Percentiles rank a stretch among this genome's conserved stretches.
phyloP scores from a whole-genome alignment of 2,888 invertebrate genomes.

The Ophion slaviceki region DNA sequence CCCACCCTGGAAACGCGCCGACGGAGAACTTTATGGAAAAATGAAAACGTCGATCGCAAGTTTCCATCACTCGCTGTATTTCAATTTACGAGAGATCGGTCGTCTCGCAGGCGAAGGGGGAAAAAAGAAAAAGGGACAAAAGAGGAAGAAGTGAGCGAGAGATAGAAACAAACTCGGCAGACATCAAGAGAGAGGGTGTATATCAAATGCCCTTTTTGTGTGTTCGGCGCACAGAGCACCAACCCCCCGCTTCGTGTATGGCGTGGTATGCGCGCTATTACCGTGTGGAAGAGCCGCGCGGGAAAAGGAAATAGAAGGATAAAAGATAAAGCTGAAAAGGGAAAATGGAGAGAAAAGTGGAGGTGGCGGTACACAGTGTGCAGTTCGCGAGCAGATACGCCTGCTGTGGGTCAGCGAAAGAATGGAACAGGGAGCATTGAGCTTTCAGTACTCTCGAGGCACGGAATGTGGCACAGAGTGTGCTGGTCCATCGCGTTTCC shows the following conservation, averaged over 20 bases:
- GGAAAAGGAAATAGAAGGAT: conserved; percentile 34
- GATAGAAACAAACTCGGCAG: conserved; percentile 42
- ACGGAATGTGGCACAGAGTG: conserved; percentile 54
- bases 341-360: conserved; percentile 36
- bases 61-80: conserved; percentile 31
- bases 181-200: conserved; percentile 13
- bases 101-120: conserved; percentile 7
- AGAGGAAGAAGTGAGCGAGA: conserved; percentile 3
- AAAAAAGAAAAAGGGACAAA: background rate
- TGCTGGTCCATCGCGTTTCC: conserved; percentile 30
- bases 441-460: conserved; percentile 53
- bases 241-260: background rate
- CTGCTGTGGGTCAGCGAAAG: conserved; percentile 37
- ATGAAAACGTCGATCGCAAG: conserved; percentile 20
- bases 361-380: conserved; percentile 6
- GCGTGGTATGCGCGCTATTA: conserved; percentile 19
- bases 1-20: background rate
- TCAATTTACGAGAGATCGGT: conserved; percentile 37
- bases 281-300: conserved; percentile 1
- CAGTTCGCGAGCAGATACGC: too few relatives aligned
- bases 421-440: conserved; percentile 41
- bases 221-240: conserved; percentile 3
- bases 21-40: conserved; percentile 32
- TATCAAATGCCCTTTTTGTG: conserved; percentile 42
- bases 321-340: conserved; percentile 52